These are phyloP conservation scores for Diglossa cyanea DNA, from an alignment of 2,797 vertebrate genomes.

Conservation along the genomic window DNA sequence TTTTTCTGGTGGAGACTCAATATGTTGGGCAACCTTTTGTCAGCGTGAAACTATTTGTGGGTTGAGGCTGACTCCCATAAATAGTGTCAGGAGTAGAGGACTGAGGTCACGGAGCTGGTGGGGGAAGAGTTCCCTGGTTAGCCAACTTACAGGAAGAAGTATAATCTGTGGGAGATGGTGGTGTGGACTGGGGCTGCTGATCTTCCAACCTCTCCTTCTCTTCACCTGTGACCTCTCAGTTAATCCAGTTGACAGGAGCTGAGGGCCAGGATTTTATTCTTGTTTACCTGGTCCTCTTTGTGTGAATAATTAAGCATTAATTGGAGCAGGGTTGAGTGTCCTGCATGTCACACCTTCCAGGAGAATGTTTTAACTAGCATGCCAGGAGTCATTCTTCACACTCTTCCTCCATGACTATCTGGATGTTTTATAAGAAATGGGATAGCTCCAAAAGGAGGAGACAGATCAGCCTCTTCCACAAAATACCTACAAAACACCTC, in stretches of 20 bases:
- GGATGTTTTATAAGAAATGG: neutral
- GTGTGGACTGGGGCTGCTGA: neutral
- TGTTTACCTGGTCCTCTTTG: neutral
- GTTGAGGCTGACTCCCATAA: conserved; percentile 12
- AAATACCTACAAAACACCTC: neutral
- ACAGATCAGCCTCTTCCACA: neutral
- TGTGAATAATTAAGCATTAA: conserved; percentile 31
- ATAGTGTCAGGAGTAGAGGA: neutral
- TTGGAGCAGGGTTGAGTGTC: neutral
- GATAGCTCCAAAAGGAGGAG: neutral
- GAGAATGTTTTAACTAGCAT: conserved; percentile 40
- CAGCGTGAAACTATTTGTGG: neutral
- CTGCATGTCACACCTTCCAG: conserved; percentile 21
- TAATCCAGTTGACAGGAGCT: neutral
- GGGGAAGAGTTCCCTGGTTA: neutral
- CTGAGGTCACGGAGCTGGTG: neutral
- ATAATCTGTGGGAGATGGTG: neutral
- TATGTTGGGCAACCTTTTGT: neutral
- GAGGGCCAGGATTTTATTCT: neutral
- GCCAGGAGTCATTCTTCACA: conserved; percentile 25
- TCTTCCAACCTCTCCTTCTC: neutral
- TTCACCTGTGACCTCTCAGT: neutral
- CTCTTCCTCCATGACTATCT: conserved; percentile 2
- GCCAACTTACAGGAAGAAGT: neutral
- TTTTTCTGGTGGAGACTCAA: conserved; percentile 7